phyloP scores from a whole-genome alignment of 1,140 invertebrate genomes.

The fruit fly (Drosophila melanogaster) region Release_6_plus_ISO1_MT NT_033777.3:25238501-25239000 shows the following conservation, averaged over 20 bases:
- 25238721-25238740: no score
- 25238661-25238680: constrained; percentile 82
- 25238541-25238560: constrained; percentile 87
- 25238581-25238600: constrained; percentile 86
- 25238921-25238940: constrained; percentile 28
- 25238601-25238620: constrained; percentile 87
- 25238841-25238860: constrained; percentile 54
- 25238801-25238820: constrained; percentile 48
- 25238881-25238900: constrained; percentile 50
- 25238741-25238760: constrained; percentile 70
- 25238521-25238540: constrained; percentile 89
- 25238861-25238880: constrained; percentile 53
- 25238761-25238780: constrained; percentile 46
- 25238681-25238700: constrained; percentile 72
- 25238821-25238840: constrained; percentile 38
- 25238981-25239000: constrained; percentile 25
- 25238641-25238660: constrained; percentile 84
- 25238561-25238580: constrained; percentile 87
- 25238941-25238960: constrained; percentile 45
- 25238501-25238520: constrained; percentile 87
- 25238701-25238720: constrained; percentile 7
- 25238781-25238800: constrained; percentile 6
- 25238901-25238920: constrained; percentile 33
- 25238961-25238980: constrained; percentile 45
- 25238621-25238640: constrained; percentile 86